phyloP scores from a whole-genome alignment of 2,113 vertebrate genomes.

The Sceloporus undulatus region DNA sequence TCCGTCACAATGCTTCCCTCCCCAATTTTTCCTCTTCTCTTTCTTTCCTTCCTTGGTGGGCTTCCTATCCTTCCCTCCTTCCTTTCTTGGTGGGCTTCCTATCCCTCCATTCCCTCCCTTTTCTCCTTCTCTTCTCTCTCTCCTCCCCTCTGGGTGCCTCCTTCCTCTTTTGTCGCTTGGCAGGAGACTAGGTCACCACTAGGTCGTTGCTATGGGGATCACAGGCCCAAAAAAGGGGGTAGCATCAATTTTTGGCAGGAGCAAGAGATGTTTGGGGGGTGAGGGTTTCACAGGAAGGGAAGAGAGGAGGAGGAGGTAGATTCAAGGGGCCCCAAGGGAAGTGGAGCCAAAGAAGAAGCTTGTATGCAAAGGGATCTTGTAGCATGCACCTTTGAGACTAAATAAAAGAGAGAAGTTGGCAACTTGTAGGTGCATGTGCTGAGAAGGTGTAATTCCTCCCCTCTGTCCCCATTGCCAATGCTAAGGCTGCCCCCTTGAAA shows the following conservation, averaged over 20 bases:
- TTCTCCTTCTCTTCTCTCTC: neutral
- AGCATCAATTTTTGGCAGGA: conserved; percentile 26
- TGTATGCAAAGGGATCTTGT: too few relatives aligned
- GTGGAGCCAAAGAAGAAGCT: neutral
- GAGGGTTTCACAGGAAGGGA: neutral
- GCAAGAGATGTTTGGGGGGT: neutral
- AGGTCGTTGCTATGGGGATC: conserved; percentile 30
- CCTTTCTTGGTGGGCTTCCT: conserved; percentile 12
- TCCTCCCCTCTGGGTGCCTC: conserved; percentile 25
- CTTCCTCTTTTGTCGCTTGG: conserved; percentile 26
- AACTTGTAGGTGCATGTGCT: too few relatives aligned
- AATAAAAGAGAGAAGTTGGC: too few relatives aligned
- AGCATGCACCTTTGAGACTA: too few relatives aligned
- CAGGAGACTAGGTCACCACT: conserved; percentile 31
- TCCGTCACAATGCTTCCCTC: too few relatives aligned
- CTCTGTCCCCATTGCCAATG: too few relatives aligned
- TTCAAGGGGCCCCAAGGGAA: neutral
- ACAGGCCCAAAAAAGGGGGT: conserved; percentile 14
- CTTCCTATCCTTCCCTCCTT: neutral
- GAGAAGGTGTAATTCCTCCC: too few relatives aligned
- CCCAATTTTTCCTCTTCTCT: neutral
- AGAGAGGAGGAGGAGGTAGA: neutral
- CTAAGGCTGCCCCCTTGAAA: too few relatives aligned
- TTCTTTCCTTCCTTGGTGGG: neutral
- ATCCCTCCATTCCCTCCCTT: neutral